A percentile compares a stretch with the other conserved stretches of the same genome.
phyloP scores from a whole-genome alignment of 1,140 invertebrate species.

The Lethrus apterus region DNA sequence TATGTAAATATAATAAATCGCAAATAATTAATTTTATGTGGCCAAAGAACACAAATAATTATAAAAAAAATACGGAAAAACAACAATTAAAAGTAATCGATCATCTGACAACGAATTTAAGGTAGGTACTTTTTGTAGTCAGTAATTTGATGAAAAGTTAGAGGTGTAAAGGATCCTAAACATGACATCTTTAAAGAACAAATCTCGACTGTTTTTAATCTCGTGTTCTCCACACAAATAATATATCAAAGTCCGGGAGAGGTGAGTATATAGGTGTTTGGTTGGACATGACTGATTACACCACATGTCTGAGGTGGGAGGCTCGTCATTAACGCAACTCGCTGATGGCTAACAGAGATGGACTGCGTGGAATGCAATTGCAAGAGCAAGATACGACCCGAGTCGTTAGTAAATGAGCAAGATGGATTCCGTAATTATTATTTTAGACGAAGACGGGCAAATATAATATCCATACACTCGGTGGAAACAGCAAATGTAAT shows the following conservation, averaged over 20 bases:
- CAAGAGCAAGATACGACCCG: not conserved
- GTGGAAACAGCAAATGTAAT: too few relatives aligned
- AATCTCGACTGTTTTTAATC: conserved; percentile 27
- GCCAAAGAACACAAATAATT: too few relatives aligned
- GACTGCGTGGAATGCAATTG: not conserved
- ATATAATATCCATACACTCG: too few relatives aligned
- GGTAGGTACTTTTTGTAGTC: too few relatives aligned
- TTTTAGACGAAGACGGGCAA: not conserved
- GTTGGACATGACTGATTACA: conserved; percentile 30
- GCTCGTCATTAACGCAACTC: conserved; percentile 17
- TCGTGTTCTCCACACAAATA: conserved; percentile 29
- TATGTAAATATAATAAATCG: too few relatives aligned
- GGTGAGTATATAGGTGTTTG: conserved; percentile 26
- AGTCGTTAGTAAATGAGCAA: not conserved
- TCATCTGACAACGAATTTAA: too few relatives aligned
- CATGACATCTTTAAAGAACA: conserved; percentile 25
- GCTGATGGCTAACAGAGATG: not conserved
- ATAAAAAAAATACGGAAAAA: too few relatives aligned
- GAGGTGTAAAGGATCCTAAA: too few relatives aligned
- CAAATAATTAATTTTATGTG: too few relatives aligned
- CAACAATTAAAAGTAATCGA: too few relatives aligned
- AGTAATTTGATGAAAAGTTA: too few relatives aligned
- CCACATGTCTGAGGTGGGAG: conserved; percentile 24
- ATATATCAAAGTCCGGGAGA: conserved; percentile 30
- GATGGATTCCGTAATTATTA: conserved; percentile 1